phyloP scores from a whole-genome alignment of 1,140 invertebrate species.

The Tetragnatha versicolor region DNA sequence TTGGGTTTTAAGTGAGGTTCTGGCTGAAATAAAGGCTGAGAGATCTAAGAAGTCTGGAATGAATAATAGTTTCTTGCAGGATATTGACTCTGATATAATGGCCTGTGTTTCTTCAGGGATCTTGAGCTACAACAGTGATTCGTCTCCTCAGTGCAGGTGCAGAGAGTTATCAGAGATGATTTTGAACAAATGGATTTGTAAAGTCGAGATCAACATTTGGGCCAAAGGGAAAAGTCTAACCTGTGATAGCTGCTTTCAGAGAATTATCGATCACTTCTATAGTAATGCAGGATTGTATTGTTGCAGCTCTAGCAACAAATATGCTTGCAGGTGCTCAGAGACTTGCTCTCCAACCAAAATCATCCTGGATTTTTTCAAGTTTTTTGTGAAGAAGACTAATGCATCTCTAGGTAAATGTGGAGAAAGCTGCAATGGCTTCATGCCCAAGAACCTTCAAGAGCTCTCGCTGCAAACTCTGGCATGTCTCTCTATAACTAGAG shows the following conservation, averaged over 20 bases:
- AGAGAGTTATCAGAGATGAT: not conserved
- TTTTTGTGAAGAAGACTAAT: slow-evolving; percentile 5
- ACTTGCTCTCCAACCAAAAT: slow-evolving; percentile 27
- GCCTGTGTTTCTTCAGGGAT: not conserved
- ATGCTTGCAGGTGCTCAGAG: not conserved
- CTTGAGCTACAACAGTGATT: not conserved
- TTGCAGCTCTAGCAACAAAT: not conserved
- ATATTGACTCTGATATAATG: slow-evolving; percentile 22
- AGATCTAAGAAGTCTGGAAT: not conserved
- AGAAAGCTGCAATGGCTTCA: slow-evolving; percentile 17
- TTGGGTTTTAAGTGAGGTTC: slow-evolving; percentile 42
- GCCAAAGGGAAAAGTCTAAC: not conserved
- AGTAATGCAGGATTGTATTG: not conserved
- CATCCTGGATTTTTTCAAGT: slow-evolving; percentile 21
- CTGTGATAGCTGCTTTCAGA: slow-evolving; percentile 1
- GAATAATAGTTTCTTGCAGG: not conserved
- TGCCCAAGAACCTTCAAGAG: slow-evolving; percentile 38
- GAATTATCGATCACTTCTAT: not conserved
- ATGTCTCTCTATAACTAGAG: slow-evolving; percentile 4
- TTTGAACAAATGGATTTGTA: slow-evolving; percentile 7
- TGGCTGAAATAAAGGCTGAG: slow-evolving; percentile 14
- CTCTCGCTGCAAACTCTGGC: slow-evolving; percentile 21
- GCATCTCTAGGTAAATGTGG: slow-evolving; percentile 9
- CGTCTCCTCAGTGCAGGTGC: not conserved
- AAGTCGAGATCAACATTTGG: slow-evolving; percentile 10